Conservation (phyloP, 2,113 vertebrate genomes). For the Chaetodon auriga region DNA sequence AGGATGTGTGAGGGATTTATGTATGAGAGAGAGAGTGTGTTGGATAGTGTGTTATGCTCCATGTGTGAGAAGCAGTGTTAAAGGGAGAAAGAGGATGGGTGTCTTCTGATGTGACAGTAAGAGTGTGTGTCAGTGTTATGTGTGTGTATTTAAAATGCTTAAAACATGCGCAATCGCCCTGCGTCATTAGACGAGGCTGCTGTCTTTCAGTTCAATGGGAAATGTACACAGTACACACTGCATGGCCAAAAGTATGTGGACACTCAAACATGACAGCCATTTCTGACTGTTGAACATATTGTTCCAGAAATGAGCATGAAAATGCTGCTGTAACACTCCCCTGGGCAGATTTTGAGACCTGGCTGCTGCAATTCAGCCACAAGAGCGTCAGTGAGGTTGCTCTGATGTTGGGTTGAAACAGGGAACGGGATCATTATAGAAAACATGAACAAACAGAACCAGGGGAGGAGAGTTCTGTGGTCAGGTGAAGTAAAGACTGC, state of each 20-base stretch:
- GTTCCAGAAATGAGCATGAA: neutral
- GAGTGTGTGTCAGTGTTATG: neutral
- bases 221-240: neutral
- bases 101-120: slow-evolving; percentile 43
- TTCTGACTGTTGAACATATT: neutral
- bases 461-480: neutral
- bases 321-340: neutral
- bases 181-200: neutral
- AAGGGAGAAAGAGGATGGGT: slow-evolving; percentile 39
- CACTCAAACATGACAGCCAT: neutral
- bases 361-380: neutral
- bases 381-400: neutral
- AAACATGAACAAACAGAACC: neutral
- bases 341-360: neutral
- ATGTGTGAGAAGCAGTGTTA: slow-evolving; percentile 47
- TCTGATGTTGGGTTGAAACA: too few species aligned
- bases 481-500: neutral
- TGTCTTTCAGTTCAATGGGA: slow-evolving; percentile 18
- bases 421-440: neutral
- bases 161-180: slow-evolving; percentile 16
- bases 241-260: slow-evolving; percentile 24
- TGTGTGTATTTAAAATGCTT: slow-evolving; percentile 28
- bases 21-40: slow-evolving; percentile 62
- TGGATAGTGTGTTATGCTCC: slow-evolving; percentile 51
- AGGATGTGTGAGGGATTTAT: slow-evolving; percentile 76